Base-by-base conservation (phyloP, 2,888 invertebrate species). In the Melieria omissa region DNA sequence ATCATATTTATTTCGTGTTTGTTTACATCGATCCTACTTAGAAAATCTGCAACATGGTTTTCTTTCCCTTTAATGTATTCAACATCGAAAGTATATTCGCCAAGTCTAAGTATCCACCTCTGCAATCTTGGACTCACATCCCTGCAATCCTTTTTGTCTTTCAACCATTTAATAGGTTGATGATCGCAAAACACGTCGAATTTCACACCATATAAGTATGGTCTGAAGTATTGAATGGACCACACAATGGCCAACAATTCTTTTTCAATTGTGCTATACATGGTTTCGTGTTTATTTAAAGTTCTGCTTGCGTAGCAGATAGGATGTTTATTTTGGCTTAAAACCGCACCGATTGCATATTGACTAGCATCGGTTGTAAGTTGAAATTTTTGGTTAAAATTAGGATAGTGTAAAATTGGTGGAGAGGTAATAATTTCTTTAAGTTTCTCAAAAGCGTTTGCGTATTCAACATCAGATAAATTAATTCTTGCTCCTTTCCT, bases 201-300 rank as follows among this genome's bases (percentile, higher is more conserved):
- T 71, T 70, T 72, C 9, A 65, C 57, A 29, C 69, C 71, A 45
- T 73, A 70, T 29, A 75, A 58, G 62, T 75, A 76, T 54, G 71
- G 73, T 9, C 68, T 65, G 66, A 71, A 74, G 46, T 73, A 73
- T n/a, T 60, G 66, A n/a, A 72, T 68, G 44, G 66, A 68, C 72
- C 74, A 74, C 12, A 74, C 71, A 65, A 74, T 72, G 9, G 74
- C 74, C 66, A 77, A 60, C 46, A 75, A 41, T 70, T 75, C 75
- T 44, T 71, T 75, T 70, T 75, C 72, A 62, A 74, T 76, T 14
- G 72, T 66, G 12, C 70, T 75, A 69, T 78, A 78, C 62, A 75
- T 77, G 67, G 69, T 73, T 42, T 75, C 75, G 47, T 75, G 74
- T 16, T 77, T 73, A 52, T 75, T 76, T 42, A 76, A 58, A 8